Evolutionary conservation across 2,888 invertebrate species (phyloP).

Genomic region (Lucinisca nassula): DNA sequence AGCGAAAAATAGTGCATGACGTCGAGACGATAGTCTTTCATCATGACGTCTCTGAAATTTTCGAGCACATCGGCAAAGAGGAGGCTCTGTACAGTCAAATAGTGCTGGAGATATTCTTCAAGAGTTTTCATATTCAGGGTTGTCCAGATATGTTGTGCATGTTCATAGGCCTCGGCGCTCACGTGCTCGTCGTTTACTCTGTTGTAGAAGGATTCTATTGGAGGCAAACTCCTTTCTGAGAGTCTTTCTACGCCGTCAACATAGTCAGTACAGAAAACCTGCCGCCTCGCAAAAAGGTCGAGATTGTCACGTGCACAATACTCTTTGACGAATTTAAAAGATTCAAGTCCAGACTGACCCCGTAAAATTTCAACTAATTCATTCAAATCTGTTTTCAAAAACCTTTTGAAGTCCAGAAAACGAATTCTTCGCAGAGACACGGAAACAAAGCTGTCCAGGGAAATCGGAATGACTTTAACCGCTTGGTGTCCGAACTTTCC

Average conservation of each 20-base stretch:
- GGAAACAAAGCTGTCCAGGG: conserved; percentile 12
- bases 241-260: conserved; percentile 4
- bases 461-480: background rate
- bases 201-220: background rate
- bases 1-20: background rate
- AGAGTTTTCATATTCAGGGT: background rate
- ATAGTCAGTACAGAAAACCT: conserved; percentile 6
- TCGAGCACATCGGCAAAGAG: conserved; percentile 12
- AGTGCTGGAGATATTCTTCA: background rate
- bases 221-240: background rate
- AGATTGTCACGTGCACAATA: background rate
- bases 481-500: background rate
- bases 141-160: background rate
- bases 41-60: background rate
- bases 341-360: background rate
- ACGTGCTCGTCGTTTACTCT: background rate
- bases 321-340: background rate
- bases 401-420: conserved; percentile 11
- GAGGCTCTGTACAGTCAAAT: conserved; percentile 3
- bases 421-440: background rate
- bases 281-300: background rate
- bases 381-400: conserved; percentile 3
- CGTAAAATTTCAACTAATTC: background rate
- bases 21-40: conserved; percentile 13
- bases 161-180: background rate